Evolutionary conservation across 1,140 invertebrate genomes (phyloP).

Genomic region (Trypoxylus dichotomus): DNA sequence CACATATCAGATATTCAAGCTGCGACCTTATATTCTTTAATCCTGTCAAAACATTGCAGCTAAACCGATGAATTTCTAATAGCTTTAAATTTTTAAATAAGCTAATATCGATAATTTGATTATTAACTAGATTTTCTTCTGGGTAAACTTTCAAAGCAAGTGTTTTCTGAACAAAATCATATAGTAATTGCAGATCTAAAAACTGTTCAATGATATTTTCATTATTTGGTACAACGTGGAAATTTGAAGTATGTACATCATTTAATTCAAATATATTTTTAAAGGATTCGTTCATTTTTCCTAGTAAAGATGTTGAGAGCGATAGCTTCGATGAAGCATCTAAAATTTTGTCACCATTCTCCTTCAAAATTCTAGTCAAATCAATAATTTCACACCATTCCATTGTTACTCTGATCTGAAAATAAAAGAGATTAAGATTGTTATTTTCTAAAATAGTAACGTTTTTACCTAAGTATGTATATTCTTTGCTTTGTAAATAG

Average conservation of each 20-base stretch:
- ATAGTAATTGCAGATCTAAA: conserved; percentile 61
- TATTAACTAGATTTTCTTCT: conserved; percentile 43
- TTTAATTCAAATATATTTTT: conserved; percentile 24
- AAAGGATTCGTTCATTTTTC: conserved; percentile 36
- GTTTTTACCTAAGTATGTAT: not conserved
- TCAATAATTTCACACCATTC: conserved; percentile 29
- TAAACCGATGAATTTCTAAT: conserved; percentile 63
- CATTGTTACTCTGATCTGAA: conserved; percentile 32
- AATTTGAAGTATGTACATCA: not conserved
- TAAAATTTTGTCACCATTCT: conserved; percentile 35
- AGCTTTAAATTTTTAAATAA: conserved; percentile 63
- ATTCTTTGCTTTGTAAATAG: not conserved
- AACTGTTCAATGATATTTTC: conserved; percentile 24
- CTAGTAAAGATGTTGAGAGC: conserved; percentile 34
- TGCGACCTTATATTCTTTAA: conserved; percentile 60
- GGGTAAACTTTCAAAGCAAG: conserved; percentile 59
- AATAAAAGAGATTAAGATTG: not conserved
- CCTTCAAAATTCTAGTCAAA: conserved; percentile 31
- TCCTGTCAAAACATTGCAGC: conserved; percentile 58
- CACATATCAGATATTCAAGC: conserved; percentile 60
- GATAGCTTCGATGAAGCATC: conserved; percentile 36
- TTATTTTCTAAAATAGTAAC: not conserved
- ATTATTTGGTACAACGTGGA: conserved; percentile 24
- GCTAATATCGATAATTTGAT: conserved; percentile 55
- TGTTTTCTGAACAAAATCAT: conserved; percentile 66